Evolutionary conservation across 2,888 invertebrate genomes (phyloP).

Genomic region (Leptogaster cylindrica): DNA sequence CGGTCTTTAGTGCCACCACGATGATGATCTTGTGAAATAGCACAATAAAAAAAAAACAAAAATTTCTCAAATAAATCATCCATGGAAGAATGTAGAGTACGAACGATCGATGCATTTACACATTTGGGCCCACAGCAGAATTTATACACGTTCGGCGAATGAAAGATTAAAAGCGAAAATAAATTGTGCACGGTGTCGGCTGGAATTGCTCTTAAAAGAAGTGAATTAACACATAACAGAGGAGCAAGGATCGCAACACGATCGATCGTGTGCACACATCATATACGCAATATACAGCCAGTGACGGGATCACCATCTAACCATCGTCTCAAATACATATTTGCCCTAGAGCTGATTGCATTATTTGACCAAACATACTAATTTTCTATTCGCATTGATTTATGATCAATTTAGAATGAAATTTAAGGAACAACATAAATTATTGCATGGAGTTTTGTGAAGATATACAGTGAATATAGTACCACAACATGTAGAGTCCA

Average conservation of each 20-base stretch:
- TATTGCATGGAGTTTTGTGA: slow-evolving; percentile 9
- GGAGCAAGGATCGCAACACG: slow-evolving; percentile 4
- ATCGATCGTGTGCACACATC: slow-evolving; percentile 16
- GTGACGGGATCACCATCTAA: slow-evolving; percentile 9
- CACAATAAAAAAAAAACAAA: slow-evolving; percentile 20
- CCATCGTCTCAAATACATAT: slow-evolving; percentile 10
- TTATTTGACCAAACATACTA: slow-evolving; percentile 32
- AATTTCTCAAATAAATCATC: slow-evolving; percentile 34
- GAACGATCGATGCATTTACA: too few relatives aligned
- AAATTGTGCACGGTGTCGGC: neutral
- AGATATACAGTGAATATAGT: neutral
- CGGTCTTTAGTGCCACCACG: slow-evolving; percentile 23
- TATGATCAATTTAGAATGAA: slow-evolving; percentile 32
- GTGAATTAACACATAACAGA: slow-evolving; percentile 33
- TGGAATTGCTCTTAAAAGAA: slow-evolving; percentile 3
- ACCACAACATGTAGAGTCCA: neutral
- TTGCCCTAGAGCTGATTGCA: slow-evolving; percentile 14
- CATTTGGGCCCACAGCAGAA: neutral
- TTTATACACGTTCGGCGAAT: slow-evolving; percentile 3
- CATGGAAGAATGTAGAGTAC: neutral
- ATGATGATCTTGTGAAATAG: slow-evolving; percentile 29
- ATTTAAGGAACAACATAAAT: slow-evolving; percentile 29
- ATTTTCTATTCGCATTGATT: slow-evolving; percentile 36
- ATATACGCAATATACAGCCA: neutral
- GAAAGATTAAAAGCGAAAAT: neutral